Conservation (phyloP, 2,113 vertebrate genomes). For the Saguinus midas region DNA sequence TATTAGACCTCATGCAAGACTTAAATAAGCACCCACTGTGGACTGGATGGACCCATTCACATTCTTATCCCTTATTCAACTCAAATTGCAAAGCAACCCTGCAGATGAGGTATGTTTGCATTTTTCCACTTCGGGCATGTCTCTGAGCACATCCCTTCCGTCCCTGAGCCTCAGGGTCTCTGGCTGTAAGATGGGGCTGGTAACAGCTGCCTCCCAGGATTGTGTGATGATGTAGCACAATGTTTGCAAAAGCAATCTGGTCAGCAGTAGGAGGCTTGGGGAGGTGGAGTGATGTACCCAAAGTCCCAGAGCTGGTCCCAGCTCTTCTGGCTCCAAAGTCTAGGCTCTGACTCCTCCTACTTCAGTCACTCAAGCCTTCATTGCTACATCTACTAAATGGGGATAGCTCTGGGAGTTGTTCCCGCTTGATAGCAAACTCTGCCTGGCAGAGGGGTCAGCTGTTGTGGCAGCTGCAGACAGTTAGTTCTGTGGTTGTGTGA, state of each 20-base stretch:
- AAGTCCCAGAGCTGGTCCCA: not conserved
- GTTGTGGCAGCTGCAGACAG: not conserved
- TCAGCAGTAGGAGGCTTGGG: not conserved
- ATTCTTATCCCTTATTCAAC: not conserved
- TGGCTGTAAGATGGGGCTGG: rapidly evolving
- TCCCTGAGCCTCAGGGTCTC: not conserved
- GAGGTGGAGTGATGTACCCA: not conserved
- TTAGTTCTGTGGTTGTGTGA: not conserved
- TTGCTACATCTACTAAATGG: not conserved
- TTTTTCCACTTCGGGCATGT: not conserved
- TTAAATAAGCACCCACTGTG: not conserved
- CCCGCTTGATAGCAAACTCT: not conserved
- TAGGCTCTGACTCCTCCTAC: not conserved
- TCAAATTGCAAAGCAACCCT: not conserved
- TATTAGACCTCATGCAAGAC: not conserved
- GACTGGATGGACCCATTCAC: not conserved
- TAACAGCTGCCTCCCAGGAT: not conserved
- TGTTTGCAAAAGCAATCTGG: not conserved
- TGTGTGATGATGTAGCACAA: not conserved
- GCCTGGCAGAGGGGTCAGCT: not conserved
- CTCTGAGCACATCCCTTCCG: not conserved
- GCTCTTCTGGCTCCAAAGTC: not conserved
- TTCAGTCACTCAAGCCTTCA: not conserved
- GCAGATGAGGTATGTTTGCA: not conserved
- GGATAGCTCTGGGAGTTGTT: not conserved